Conservation (phyloP, 2,888 invertebrate genomes). For the Macroteleia sp. region DNA sequence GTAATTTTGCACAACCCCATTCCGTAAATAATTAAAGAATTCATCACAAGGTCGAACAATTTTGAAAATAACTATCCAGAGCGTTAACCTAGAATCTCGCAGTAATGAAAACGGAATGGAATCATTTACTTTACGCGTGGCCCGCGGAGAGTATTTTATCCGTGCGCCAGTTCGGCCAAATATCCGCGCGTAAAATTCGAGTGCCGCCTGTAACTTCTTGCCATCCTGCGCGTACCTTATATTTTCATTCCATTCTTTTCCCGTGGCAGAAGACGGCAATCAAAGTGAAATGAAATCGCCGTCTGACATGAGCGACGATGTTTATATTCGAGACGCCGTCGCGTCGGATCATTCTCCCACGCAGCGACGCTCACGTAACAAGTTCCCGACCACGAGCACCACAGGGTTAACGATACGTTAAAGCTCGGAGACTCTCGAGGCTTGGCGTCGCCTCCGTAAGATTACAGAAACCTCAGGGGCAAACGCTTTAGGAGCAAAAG, state of each 20-base stretch:
- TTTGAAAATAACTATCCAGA: slow-evolving; percentile 23
- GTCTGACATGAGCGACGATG: slow-evolving; percentile 45
- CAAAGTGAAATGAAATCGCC: slow-evolving; percentile 46
- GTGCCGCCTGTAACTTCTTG: slow-evolving; percentile 5
- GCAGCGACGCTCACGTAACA: slow-evolving; percentile 43
- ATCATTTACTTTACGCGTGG: slow-evolving; percentile 44
- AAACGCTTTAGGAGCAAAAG: no score
- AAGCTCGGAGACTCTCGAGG: slow-evolving; percentile 62
- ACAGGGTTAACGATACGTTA: slow-evolving; percentile 68
- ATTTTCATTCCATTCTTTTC: slow-evolving; percentile 32
- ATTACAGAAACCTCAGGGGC: no score
- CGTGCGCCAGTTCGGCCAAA: not conserved
- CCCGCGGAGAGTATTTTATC: slow-evolving; percentile 23
- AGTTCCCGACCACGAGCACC: slow-evolving; percentile 41
- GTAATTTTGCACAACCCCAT: not conserved
- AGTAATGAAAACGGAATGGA: slow-evolving; percentile 49
- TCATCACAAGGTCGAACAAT: slow-evolving; percentile 27
- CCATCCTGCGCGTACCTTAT: slow-evolving; percentile 8
- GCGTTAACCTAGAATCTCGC: slow-evolving; percentile 35
- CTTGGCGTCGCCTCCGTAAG: slow-evolving; percentile 62
- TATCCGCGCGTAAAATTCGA: slow-evolving; percentile 35
- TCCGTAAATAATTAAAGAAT: slow-evolving; percentile 23
- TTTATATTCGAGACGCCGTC: slow-evolving; percentile 57
- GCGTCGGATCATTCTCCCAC: slow-evolving; percentile 52
- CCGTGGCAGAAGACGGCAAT: slow-evolving; percentile 26